Evolutionary conservation across 2,888 invertebrate genomes (phyloP).

Genomic region (Tenthredo notha): DNA sequence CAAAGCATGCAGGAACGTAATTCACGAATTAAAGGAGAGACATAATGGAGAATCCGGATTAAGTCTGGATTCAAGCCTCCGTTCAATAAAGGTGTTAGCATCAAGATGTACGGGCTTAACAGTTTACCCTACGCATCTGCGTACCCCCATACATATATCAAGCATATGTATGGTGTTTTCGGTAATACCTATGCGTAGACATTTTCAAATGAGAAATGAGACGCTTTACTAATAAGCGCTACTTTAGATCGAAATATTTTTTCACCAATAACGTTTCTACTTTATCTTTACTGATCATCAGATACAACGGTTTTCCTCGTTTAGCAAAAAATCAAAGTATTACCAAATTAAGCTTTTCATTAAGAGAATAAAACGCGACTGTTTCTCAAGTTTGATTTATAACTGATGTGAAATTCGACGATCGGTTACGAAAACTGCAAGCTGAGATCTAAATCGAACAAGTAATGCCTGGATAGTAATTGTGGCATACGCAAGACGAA

Average conservation of each 20-base stretch:
- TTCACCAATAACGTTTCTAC: background rate
- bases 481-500: background rate
- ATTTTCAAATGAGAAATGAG: background rate
- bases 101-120: background rate
- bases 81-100: conserved; percentile 10
- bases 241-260: background rate
- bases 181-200: background rate
- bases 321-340: background rate
- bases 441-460: background rate
- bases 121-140: background rate
- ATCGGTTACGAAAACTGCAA: background rate
- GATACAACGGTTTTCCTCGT: background rate
- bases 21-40: background rate
- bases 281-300: background rate
- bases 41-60: background rate
- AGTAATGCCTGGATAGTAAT: background rate
- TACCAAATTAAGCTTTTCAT: background rate
- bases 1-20: background rate
- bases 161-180: background rate
- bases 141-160: background rate
- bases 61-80: conserved; percentile 2
- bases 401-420: background rate
- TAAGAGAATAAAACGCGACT: background rate
- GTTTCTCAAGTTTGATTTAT: background rate
- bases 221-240: background rate